A percentile compares a stretch with the other conserved stretches of the same genome.
Evolutionary conservation across 92 coral and sea anemone genomes (phyloP).

Genomic region (Montipora capitata): DNA sequence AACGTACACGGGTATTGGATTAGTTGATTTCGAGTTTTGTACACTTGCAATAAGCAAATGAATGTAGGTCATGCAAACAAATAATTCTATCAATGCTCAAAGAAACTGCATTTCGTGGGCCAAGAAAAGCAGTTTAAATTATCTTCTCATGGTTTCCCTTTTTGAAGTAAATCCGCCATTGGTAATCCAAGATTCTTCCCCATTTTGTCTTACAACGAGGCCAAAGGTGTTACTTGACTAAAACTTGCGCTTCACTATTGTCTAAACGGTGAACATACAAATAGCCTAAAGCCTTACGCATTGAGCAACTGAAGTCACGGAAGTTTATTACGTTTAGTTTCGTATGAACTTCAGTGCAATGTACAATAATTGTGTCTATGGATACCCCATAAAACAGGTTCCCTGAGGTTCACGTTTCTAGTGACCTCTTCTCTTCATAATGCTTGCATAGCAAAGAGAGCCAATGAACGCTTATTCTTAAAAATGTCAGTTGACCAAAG

Average conservation of each 20-base stretch:
- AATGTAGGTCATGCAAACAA: background rate
- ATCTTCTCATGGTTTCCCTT: background rate
- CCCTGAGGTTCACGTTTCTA: too few species aligned
- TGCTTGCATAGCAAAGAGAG: too few species aligned
- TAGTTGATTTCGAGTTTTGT: too few species aligned
- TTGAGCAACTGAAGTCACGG: conserved; percentile 16
- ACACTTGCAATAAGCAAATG: too few species aligned
- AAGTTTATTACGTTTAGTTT: conserved; percentile 4
- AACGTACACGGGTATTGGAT: too few species aligned
- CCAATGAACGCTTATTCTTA: too few species aligned
- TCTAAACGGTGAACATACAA: conserved; percentile 3
- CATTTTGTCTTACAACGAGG: background rate
- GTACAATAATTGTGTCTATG: background rate
- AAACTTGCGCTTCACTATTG: background rate
- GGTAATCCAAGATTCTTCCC: conserved; percentile 17
- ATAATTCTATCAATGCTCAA: background rate
- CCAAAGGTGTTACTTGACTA: conserved; percentile 30
- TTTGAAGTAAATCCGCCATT: background rate
- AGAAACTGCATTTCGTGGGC: background rate
- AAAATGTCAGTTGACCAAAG: too few species aligned
- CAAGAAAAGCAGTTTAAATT: background rate
- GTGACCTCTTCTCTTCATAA: too few species aligned
- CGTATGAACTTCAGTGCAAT: background rate
- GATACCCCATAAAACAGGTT: too few species aligned
- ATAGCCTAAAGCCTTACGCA: background rate